Percentiles rank a stretch among this genome's conserved stretches.
Conservation (phyloP, 2,113 vertebrate species). For the Pelecanoides urinatrix region DNA sequence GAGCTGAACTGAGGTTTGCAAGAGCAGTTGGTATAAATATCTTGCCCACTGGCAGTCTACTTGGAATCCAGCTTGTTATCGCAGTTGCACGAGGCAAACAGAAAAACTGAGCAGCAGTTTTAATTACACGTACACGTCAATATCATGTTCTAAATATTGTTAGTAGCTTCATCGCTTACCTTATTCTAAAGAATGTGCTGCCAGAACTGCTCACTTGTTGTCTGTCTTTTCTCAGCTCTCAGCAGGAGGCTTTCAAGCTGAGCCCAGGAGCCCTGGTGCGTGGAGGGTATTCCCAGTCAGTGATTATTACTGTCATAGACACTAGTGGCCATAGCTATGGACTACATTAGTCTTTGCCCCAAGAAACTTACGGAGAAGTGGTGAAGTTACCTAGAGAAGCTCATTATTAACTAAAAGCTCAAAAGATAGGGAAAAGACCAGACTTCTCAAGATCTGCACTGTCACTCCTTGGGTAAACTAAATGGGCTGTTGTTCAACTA, state of each 20-base stretch:
- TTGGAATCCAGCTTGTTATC: not conserved
- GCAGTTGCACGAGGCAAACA: not conserved
- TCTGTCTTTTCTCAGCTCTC: not conserved
- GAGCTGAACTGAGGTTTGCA: not conserved
- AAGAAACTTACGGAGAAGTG: not conserved
- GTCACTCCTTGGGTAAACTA: not conserved
- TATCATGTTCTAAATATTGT: not conserved
- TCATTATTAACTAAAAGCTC: not conserved
- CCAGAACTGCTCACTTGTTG: not conserved
- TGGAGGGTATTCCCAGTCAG: not conserved
- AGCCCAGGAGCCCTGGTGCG: rapidly evolving
- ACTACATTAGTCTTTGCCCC: not conserved
- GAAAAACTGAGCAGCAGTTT: not conserved
- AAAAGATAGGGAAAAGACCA: not conserved
- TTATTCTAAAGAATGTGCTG: not conserved
- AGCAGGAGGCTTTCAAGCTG: not conserved
- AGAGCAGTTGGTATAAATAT: not conserved
- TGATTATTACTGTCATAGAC: not conserved
- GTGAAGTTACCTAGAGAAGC: not conserved
- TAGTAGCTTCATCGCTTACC: not conserved
- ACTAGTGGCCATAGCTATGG: not conserved
- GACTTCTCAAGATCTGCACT: not conserved
- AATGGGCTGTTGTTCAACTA: not conserved
- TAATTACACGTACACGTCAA: not conserved
- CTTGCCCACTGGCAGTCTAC: not conserved